phyloP scores from a whole-genome alignment of 2,888 invertebrate species.

The Nycteola revayana region DNA sequence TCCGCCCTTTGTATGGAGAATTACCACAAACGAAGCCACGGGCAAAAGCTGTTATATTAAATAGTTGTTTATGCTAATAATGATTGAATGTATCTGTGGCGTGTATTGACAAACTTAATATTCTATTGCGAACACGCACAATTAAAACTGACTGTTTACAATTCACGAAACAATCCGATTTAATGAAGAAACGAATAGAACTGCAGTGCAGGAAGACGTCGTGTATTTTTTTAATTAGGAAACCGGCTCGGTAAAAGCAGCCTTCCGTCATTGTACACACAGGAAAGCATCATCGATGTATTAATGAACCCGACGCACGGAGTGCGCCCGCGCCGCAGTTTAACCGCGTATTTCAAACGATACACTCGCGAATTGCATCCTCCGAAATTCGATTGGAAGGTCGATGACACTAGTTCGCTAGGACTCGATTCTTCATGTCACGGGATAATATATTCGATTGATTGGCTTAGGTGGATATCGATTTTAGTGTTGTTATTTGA shows the following conservation, averaged over 20 bases:
- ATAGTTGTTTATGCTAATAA: too few relatives aligned
- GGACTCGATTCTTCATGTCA: constrained; percentile 27
- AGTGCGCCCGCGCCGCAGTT: constrained; percentile 65
- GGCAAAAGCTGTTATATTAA: too few relatives aligned
- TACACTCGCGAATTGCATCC: constrained; percentile 53
- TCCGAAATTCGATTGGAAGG: constrained; percentile 29
- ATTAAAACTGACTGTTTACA: constrained; percentile 25
- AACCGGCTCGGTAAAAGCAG: constrained; percentile 74
- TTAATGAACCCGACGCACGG: constrained; percentile 72
- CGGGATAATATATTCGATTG: constrained; percentile 33
- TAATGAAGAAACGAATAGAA: constrained; percentile 26
- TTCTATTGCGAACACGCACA: constrained; percentile 21
- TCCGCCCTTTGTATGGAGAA: too few relatives aligned
- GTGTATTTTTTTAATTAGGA: constrained; percentile 72
- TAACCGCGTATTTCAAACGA: constrained; percentile 63
- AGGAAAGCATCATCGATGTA: constrained; percentile 75
- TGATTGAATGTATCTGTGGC: too few relatives aligned
- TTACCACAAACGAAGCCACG: too few relatives aligned
- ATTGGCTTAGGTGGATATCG: constrained; percentile 35
- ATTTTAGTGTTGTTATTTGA: constrained; percentile 32
- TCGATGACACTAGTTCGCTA: constrained; percentile 49
- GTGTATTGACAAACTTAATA: constrained; percentile 1
- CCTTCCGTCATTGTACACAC: constrained; percentile 72
- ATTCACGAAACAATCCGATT: constrained; percentile 25
- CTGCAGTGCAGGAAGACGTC: constrained; percentile 29